These are phyloP conservation scores for Neogale vison DNA, from an alignment of 2,113 vertebrate species.

Conservation along the genomic window DNA sequence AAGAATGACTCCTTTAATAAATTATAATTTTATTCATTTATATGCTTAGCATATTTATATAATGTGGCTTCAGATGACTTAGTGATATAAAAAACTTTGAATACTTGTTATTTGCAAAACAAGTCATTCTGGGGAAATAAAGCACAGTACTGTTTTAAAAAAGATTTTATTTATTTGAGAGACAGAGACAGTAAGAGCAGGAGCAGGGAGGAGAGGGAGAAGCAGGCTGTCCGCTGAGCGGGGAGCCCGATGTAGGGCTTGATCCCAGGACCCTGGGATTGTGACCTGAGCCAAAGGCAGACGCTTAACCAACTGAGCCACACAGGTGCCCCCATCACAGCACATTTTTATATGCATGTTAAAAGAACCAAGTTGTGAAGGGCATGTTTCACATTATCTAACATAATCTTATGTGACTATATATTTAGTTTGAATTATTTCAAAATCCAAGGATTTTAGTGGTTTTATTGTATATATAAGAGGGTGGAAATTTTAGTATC, in stretches of 20 bases:
- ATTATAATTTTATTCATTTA: not conserved
- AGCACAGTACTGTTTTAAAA: not conserved
- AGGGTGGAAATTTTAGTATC: not conserved
- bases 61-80: not conserved
- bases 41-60: not conserved
- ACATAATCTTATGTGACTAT: not conserved
- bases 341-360: not conserved
- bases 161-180: not conserved
- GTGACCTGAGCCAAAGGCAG: not conserved
- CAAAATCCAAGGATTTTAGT: not conserved
- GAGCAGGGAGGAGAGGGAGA: not conserved
- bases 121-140: not conserved
- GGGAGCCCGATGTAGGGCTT: not conserved
- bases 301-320: not conserved
- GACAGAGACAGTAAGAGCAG: not conserved
- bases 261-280: too few relatives aligned
- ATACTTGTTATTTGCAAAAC: conserved; percentile 13
- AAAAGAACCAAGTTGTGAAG: conserved; percentile 19
- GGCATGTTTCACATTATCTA: not conserved
- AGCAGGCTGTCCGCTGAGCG: not conserved
- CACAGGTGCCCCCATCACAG: not conserved
- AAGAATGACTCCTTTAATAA: not conserved
- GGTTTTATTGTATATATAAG: conserved; percentile 23
- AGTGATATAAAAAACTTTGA: not conserved
- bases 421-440: conserved; percentile 45